These are phyloP conservation scores for Hermatobates lingyangjiaoensis DNA, from an alignment of 1,140 invertebrate genomes.

Conservation along the genomic window DNA sequence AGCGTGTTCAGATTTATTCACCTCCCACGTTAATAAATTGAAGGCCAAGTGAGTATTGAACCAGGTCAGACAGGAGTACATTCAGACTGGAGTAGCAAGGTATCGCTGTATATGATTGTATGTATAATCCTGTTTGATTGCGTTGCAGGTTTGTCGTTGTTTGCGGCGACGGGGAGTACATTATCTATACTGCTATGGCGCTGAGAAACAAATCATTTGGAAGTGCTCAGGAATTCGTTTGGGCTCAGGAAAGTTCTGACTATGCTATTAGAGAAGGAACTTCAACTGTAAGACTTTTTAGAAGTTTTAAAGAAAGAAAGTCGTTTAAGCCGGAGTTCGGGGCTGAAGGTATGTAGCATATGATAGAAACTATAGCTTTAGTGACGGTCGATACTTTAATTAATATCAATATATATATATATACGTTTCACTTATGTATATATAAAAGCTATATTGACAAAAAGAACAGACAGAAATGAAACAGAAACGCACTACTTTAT, in stretches of 20 bases:
- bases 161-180: constrained; percentile 96
- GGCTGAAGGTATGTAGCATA: constrained; percentile 50
- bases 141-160: constrained; percentile 78
- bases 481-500: no score
- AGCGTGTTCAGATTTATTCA: no score
- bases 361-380: not conserved
- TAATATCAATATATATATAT: no score
- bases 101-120: not conserved
- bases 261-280: constrained; percentile 83
- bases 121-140: not conserved
- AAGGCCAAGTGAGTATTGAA: no score
- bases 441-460: no score
- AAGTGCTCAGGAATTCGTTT: constrained; percentile 95
- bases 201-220: constrained; percentile 97
- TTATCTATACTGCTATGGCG: constrained; percentile 98
- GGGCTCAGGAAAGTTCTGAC: constrained; percentile 92
- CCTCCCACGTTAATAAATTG: no score
- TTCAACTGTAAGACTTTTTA: constrained; percentile 83
- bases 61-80: no score
- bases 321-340: constrained; percentile 90
- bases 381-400: no score
- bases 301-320: constrained; percentile 96
- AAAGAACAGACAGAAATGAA: no score
- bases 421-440: no score
- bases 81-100: no score